Base-by-base conservation (phyloP, 1,140 invertebrate species). In the Goniozus legneri region DNA sequence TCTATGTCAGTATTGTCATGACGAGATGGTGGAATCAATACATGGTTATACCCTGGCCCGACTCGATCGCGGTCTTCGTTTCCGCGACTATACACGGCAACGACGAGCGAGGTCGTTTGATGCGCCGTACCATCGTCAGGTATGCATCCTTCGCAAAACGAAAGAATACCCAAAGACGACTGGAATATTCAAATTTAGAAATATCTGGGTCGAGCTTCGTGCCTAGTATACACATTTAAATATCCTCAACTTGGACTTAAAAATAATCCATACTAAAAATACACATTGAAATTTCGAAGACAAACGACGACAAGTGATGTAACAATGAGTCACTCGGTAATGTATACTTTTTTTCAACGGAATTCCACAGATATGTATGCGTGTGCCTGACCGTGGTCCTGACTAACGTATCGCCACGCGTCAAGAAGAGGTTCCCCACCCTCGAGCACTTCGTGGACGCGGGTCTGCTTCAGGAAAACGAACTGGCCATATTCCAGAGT, bases 21-120 rank as follows among this genome's bases (percentile, higher is more conserved):
- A 87, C 84, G 7, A 80, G 94, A 64, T 97, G 92, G 92, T 95
- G 92, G 92, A 85, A 82, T 69, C 92, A 95, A 68, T 95, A 92
- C 60, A 83, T 80, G 64, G 69, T 67, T 50, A 86, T 88, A 60
- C 88, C 88, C 14, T 90, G 87, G 85, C 88, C 88, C 0, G 88
- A 90, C 73, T 82, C 87, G 3, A 82, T 90, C 49, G 89, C 89
- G 8, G 88, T 92, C 2, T 92, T 87, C 70, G 88, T 93, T 31
- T 88, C 85, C 33, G 84, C 87, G 8, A 87, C 87, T 52, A 83
- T 85, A 41, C 80, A 82, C 24, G 83, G 83, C 3, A 82, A 89
- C 78, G 91, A 95, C 65, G 92, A 95, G 52, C 81, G 89, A 47
- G 89, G 89, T n/a, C 82, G 91, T 41, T 78, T 95, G 22, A 91